A percentile compares a stretch with the other conserved stretches of the same genome.
Conservation (phyloP, 2,888 invertebrate genomes). For the Apamea sordens region DNA sequence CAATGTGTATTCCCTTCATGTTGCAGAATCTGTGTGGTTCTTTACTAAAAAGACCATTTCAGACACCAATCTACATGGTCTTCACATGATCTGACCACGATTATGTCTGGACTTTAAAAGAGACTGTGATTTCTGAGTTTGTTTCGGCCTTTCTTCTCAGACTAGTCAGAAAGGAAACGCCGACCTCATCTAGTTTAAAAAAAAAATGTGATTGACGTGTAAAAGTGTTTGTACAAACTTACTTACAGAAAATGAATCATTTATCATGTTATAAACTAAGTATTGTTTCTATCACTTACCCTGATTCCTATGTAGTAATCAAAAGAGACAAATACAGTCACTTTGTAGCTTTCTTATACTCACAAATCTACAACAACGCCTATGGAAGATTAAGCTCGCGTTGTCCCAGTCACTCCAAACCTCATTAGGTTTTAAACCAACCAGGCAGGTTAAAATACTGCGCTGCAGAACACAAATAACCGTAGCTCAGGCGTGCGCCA, state of each 20-base stretch:
- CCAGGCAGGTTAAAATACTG: constrained; percentile 39
- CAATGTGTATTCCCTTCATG: background rate
- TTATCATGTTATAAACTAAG: no score
- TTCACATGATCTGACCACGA: no score
- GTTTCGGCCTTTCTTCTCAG: no score
- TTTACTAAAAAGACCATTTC: no score
- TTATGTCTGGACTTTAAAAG: no score
- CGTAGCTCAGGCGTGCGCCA: constrained; percentile 36
- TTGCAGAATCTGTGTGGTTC: background rate
- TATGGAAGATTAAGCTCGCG: background rate
- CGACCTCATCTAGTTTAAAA: no score
- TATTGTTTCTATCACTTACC: background rate
- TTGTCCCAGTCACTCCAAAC: background rate
- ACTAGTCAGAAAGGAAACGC: no score
- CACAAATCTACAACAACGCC: background rate
- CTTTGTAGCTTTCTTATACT: background rate
- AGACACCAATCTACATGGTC: no score
- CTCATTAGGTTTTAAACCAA: constrained; percentile 22
- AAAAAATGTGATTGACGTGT: no score
- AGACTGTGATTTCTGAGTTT: no score
- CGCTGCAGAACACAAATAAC: constrained; percentile 49
- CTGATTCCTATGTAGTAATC: background rate
- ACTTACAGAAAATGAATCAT: no score
- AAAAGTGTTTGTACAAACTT: no score
- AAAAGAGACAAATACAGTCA: background rate